phyloP scores from a whole-genome alignment of 2,888 invertebrate species.

The Sussaba pulchella region DNA sequence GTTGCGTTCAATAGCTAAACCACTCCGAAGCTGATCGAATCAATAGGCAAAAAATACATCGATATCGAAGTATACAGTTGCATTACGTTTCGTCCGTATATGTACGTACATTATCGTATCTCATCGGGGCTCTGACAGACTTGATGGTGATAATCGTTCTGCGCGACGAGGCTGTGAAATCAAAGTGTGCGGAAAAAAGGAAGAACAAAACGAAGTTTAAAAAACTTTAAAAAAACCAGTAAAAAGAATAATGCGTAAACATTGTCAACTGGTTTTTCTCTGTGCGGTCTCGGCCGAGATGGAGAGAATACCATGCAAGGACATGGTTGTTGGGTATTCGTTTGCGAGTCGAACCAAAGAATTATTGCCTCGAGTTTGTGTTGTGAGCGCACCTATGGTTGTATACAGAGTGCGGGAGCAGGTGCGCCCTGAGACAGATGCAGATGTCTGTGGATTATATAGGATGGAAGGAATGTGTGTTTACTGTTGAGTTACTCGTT shows the following conservation, averaged over 20 bases:
- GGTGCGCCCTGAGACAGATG: slow-evolving; percentile 59
- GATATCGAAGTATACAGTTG: not conserved
- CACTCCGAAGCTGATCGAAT: not conserved
- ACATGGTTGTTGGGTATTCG: slow-evolving; percentile 15
- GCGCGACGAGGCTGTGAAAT: not conserved
- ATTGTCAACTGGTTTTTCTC: slow-evolving; percentile 39
- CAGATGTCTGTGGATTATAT: slow-evolving; percentile 16
- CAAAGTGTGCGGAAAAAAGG: not conserved
- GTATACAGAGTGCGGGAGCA: slow-evolving; percentile 42
- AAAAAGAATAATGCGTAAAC: slow-evolving; percentile 36
- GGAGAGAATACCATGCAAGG: slow-evolving; percentile 54
- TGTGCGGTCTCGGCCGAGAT: slow-evolving; percentile 32
- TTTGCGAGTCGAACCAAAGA: slow-evolving; percentile 13
- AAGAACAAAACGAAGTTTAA: not conserved
- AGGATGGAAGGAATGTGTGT: slow-evolving; percentile 33
- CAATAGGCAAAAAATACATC: not conserved
- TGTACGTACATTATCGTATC: not conserved
- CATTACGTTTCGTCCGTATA: not conserved
- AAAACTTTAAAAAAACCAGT: slow-evolving; percentile 2
- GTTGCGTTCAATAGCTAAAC: not conserved
- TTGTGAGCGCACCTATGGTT: not conserved
- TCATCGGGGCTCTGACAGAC: slow-evolving; percentile 1
- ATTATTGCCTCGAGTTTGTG: not conserved
- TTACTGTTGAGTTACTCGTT: slow-evolving; percentile 37
- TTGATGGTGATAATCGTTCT: not conserved